Evolutionary conservation across 2,888 invertebrate species (phyloP).

Genomic region (Synanthedon vespiformis): DNA sequence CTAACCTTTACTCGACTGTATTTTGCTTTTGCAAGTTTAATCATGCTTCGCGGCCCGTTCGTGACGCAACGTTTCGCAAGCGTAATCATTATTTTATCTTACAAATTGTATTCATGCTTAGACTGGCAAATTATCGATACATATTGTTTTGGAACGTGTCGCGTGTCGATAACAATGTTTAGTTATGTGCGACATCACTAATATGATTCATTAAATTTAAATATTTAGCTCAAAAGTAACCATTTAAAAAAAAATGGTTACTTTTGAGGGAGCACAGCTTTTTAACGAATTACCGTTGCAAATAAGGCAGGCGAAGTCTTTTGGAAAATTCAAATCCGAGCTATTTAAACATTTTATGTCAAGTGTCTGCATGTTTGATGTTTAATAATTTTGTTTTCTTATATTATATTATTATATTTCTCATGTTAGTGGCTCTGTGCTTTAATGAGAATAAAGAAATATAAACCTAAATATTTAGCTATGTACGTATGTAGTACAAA

Average conservation of each 20-base stretch:
- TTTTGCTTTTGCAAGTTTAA: slow-evolving; percentile 70
- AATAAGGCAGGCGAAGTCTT: too few species aligned
- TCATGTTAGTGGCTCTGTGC: too few species aligned
- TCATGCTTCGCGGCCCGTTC: slow-evolving; percentile 57
- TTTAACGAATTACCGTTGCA: too few species aligned
- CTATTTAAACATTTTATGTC: too few species aligned
- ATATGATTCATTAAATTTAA: slow-evolving; percentile 7
- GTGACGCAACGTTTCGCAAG: slow-evolving; percentile 68
- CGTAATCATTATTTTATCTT: slow-evolving; percentile 67
- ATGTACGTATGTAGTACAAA: too few species aligned
- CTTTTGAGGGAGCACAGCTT: too few species aligned
- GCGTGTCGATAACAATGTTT: slow-evolving; percentile 17
- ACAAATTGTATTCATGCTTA: slow-evolving; percentile 64
- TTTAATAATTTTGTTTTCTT: too few species aligned
- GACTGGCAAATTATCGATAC: slow-evolving; percentile 13
- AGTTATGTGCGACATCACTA: slow-evolving; percentile 29
- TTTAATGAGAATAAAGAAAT: too few species aligned
- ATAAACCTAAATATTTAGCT: slow-evolving; percentile 5
- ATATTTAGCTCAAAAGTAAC: slow-evolving; percentile 6
- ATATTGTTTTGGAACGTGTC: slow-evolving; percentile 5
- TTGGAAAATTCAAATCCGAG: too few species aligned
- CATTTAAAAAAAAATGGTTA: too few species aligned
- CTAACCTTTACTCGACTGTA: slow-evolving; percentile 64
- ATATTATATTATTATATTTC: too few species aligned
- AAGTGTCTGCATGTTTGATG: too few species aligned